Evolutionary conservation across 53 echinoderm and acorn worm genomes (phyloP).

Genomic region (Paracentrotus lividus): DNA sequence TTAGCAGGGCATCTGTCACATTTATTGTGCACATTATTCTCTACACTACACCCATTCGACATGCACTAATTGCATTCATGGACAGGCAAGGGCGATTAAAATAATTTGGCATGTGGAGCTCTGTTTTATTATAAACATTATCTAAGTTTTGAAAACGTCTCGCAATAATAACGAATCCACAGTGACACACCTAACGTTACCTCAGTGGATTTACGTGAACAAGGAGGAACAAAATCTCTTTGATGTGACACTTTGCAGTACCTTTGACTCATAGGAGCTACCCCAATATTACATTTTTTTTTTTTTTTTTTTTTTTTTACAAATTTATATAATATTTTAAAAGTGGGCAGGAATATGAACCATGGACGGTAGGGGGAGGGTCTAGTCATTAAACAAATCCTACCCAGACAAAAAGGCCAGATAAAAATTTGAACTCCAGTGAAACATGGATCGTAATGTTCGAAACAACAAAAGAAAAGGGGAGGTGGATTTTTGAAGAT

Average conservation of each 20-base stretch:
- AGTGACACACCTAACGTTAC: too few species aligned
- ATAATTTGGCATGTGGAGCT: not conserved
- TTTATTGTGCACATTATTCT: slow-evolving; percentile 12
- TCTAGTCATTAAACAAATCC: not conserved
- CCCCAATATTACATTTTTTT: too few species aligned
- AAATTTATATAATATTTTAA: too few species aligned
- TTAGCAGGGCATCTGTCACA: not conserved
- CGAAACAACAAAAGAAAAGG: not conserved
- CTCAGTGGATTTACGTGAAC: too few species aligned
- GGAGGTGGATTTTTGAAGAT: slow-evolving; percentile 36
- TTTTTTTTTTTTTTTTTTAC: too few species aligned
- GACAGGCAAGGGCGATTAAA: not conserved
- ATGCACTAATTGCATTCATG: not conserved
- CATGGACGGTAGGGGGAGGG: not conserved
- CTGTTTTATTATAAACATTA: not conserved
- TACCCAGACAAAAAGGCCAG: not conserved
- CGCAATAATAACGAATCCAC: too few species aligned
- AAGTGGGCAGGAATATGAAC: not conserved
- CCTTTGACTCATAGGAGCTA: too few species aligned
- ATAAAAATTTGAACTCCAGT: not conserved
- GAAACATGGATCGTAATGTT: too few species aligned
- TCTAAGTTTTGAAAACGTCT: too few species aligned
- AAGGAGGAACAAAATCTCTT: too few species aligned
- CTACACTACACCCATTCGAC: not conserved
- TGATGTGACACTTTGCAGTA: too few species aligned